Evolutionary conservation across 2,888 invertebrate species (phyloP), one percentile per base, ranked within the genome.

Genomic region (Drosophila suboccidentalis): DNA sequence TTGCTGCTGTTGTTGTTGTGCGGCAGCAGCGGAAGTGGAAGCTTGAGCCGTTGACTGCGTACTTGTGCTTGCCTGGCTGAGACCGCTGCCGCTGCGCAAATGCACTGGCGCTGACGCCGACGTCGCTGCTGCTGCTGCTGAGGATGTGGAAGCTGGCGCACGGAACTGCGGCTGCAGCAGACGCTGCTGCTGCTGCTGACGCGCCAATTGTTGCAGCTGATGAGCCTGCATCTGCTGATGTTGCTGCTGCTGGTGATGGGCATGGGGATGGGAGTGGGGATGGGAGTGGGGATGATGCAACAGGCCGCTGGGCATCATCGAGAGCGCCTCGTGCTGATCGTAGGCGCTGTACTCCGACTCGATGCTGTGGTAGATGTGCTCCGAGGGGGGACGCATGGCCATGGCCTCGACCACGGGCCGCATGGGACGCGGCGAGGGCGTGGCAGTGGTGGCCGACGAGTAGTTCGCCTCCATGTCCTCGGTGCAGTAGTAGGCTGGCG

Each of bases 351-450:
- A 97, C 92, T 97, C 97, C 69, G 97, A 97, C 93, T 97, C 97
- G 93, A 97, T 97, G 90, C 97, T 97, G 62, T 97, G 97, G 92
- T 97, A 97, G 90, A 97, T 97, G 92, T 97, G 97, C 93, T 97
- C 97, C 82, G 97, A 96, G 75, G 96, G 95, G 55, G 97, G 97
- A 89, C 97, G 94, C 76, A 95, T 95, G 46, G 95, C 95, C 71
- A 92, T 88, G 13, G 88, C 88, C 51, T 92, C 92, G 1, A 91
- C 90, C 87, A 91, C 80, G 0, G 85, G 87, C 74, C 90, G 94
- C 92, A 81, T 94, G 92, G 89, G 94, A 91, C 92, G 93, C 90
- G 92, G 92, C 82, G 93, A 93, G 44, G 95, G 95, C 19, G 95
- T 95, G 54, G 95, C 95, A 39, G 95, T 94, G 83, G 95, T 95